A percentile compares a stretch with the other conserved stretches of the same genome.
Evolutionary conservation across 2,797 vertebrate genomes (phyloP).

Genomic region (Peromyscus eremicus): DNA sequence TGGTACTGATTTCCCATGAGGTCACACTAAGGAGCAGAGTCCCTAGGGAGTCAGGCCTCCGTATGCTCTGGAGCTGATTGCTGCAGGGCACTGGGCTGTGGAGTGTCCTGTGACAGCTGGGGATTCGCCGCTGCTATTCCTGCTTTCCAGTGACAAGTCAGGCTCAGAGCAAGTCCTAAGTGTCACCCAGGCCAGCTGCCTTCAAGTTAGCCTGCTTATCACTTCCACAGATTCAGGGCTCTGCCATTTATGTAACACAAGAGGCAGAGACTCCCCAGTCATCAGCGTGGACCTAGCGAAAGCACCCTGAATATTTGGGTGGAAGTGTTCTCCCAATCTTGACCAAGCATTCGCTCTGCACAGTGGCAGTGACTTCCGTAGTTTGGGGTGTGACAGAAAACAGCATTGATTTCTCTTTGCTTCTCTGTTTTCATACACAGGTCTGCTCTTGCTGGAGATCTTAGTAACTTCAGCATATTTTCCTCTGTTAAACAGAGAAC

Average conservation of each 20-base stretch:
- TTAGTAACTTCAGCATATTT: background rate
- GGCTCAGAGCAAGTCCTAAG: background rate
- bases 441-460: background rate
- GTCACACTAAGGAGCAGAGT: background rate
- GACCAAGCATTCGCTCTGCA: background rate
- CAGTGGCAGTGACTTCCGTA: background rate
- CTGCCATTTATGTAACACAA: accelerated
- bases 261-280: background rate
- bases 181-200: no score
- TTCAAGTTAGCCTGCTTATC: no score
- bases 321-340: background rate
- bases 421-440: background rate
- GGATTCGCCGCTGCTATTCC: background rate
- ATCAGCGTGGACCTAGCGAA: background rate
- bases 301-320: background rate
- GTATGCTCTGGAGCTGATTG: background rate
- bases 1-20: background rate
- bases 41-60: background rate
- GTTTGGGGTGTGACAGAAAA: background rate
- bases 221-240: accelerated
- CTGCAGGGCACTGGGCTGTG: no score
- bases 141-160: background rate
- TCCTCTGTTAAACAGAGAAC: background rate
- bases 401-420: background rate
- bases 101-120: background rate